Evolutionary conservation across 2,888 invertebrate species (phyloP), one percentile per base, ranked within the genome.

Genomic region (Calameuta filiformis): DNA sequence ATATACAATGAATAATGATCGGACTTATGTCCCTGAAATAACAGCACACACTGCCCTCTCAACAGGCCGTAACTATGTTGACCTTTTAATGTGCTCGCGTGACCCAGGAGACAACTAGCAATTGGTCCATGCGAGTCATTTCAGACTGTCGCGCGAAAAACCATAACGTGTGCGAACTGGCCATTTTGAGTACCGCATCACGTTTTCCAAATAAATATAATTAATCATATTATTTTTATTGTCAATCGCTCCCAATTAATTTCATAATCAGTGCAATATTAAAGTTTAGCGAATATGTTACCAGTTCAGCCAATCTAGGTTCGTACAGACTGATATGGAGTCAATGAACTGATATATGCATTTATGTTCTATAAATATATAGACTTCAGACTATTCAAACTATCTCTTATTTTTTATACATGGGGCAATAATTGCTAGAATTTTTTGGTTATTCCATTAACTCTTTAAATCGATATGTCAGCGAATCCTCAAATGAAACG

Each of bases 11-110:
- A 73, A 76, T 73, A 77, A 56, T 35, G 34, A 34, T 68, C 30
- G 30, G 31, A 12, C 76, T 76, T 77, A 75, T 77, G 80, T 80
- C 81, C 80, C 81, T 80, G 82, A 81, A 83, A 83, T 75, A 77
- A 75, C 68, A 68, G 37, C 77, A 78, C 77, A 71, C 76, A 75
- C 30, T 31, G 31, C 15, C 9, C n/a, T 30, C 31, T 75, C 56
- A 56, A 35, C 75, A 15, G n/a, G 34, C 31, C 68, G 12, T 75
- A n/a, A 75, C 31, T 31, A 30, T 33, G 31, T 68, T 37, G 35
- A 40, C 75, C 75, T 75, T 40, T 71, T 23, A 71, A 71, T 71
- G 12, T 11, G 12, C 33, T 71, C 71, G 71, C 71, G 71, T 34
- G 71, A 71, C 33, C 34, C 71, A 34, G 12, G 56, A 56, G 56